Evolutionary conservation across 2,113 vertebrate genomes (phyloP), one percentile per base, ranked within the genome.

Genomic region (Hippocampus zosterae): DNA sequence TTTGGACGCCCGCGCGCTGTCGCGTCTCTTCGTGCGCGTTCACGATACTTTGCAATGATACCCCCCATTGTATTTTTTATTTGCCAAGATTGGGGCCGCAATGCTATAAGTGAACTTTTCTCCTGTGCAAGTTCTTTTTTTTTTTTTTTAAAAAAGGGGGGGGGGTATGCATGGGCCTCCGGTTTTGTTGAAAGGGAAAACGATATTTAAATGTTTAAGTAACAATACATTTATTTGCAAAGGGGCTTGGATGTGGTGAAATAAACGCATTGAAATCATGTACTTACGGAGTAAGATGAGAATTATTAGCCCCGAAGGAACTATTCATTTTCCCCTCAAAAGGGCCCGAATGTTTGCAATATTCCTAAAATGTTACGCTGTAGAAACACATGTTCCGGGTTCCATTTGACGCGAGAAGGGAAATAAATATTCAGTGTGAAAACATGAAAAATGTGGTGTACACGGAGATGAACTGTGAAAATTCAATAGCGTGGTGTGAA

Each of bases 1-100:
- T 91, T 90, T 85, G 88, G 91, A 42, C 33, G 8, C 19, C 40
- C n/a, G 40, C 61, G 61, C 61, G 2, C 40, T 9, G 10, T 18
- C 37, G 11, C 33, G 13, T n/a, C 19, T 40, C 37, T 41, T 21
- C 10, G 23, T 12, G 37, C 41, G 41, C 21, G 16, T 3, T 18
- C 59, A 8, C 2, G 16, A 29, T 33, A 29, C 40, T 1, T 62
- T 40, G 5, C 1, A 19, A 7, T 40, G 13, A 8, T 59, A 63
- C 9, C 37, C 21, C 19, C 37, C 8, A 23, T 21, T n/a, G 37
- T n/a, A 63, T 37, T 59, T 59, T 59, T 7, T 29, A 42, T n/a
- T 33, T 3, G 27, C 5, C 3, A 57, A 57, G 11, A 12, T 8
- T 16, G 7, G 1, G 18, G 48, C 16, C 48, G 48, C 19, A 44